Evolutionary conservation across 2,888 invertebrate genomes (phyloP), one percentile per base, ranked within the genome.

Genomic region (Choristoneura rosaceana): DNA sequence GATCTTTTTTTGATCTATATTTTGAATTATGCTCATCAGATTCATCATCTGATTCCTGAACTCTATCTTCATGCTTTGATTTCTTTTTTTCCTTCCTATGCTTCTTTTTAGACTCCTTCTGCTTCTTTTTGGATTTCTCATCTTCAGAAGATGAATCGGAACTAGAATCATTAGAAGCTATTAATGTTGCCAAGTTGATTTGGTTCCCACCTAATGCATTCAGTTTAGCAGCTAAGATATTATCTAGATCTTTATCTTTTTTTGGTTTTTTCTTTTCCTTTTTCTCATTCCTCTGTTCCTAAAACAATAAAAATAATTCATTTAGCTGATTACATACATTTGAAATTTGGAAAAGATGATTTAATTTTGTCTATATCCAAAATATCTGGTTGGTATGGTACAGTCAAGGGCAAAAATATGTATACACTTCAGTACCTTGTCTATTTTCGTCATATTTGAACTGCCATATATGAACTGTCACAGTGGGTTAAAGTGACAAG

Each of bases 151-250:
- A 88, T 52, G 86, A 86, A 66, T 87, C 86, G 9, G 87, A 84
- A 15, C 86, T 87, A 4, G 88, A 88, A 71, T 88, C 89, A 75
- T 88, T 89, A 61, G 90, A 89, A 45, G 87, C 89, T 1, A 94
- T 81, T 73, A 94, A 83, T 71, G 88, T 86, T 61, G 87, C 89
- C 73, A 94, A 77, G 78, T 92, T 84, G 59, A 93, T 78, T 62
- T 83, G 81, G 74, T 90, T 90, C 38, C 88, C 84, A 58, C 88
- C 94, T 83, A 97, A 88, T 75, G 96, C 95, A 83, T 95, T 96
- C 74, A 96, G 95, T 84, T 96, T 97, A 76, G 95, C 95, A 78
- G 96, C 96, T 69, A 98, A 90, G 79, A 96, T 94, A 75, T 95
- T 94, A 85, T 97, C 97, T 17, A 97, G 89, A 80, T 95, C 95